Base-by-base conservation (phyloP, 2,888 invertebrate species). In the Meganola albula region DNA sequence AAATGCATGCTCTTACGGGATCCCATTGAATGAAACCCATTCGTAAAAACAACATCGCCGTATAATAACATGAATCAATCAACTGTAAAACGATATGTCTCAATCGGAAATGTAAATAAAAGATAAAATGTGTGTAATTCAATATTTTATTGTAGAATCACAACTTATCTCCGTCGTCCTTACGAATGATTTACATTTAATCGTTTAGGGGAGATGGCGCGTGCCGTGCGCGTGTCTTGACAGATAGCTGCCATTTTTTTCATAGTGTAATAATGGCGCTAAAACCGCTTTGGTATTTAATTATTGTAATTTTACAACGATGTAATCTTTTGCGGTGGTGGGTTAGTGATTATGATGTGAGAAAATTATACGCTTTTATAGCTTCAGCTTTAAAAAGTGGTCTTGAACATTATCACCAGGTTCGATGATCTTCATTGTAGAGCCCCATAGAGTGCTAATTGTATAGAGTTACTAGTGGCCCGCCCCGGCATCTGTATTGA, bases 71-170 rank as follows among this genome's bases (percentile, higher is more conserved):
- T 23, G 24, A 9, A 20, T 28, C 39, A 64, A 73, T 64, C 61
- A 56, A 49, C 39, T 44, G 79, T 74, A 80, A 84, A 75, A 40
- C 45, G 75, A 83, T 76, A 78, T 57, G 53, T 34, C 68, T 66
- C 78, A 78, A 83, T 83, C 79, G 62, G 74, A 75, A 80, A 79
- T 44, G 76, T 68, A 83, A 84, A 84, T 80, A 84, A 66, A 71
- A 73, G 75, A 78, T 74, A 74, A 53, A 50, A 66, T 63, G 62
- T 52, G 48, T 73, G 83, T 78, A 82, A 84, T 65, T 67, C 60
- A 70, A 84, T 83, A 76, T 68, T 73, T 73, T 68, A 63, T 44
- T 72, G 59, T 69, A 64, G 71, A 74, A 74, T 67, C 73, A 58
- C 56, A 57, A 68, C 56, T 68, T 72, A 75, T 76, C 74, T 73